Evolutionary conservation across 2,797 vertebrate genomes (phyloP).

Genomic region (Sardinella longiceps): DNA sequence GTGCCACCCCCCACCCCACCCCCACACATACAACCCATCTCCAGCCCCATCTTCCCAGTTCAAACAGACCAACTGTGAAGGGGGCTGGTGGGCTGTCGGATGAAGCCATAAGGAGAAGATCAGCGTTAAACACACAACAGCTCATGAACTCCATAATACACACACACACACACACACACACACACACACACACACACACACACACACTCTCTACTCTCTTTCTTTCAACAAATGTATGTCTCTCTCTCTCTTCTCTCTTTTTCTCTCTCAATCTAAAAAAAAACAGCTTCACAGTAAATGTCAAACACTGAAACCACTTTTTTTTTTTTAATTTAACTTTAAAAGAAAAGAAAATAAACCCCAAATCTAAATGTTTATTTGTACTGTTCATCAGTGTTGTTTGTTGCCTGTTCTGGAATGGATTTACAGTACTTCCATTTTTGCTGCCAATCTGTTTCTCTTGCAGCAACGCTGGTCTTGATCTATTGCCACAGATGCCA

Average conservation of each 20-base stretch:
- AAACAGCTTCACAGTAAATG: conserved; percentile 1
- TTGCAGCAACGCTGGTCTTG: not conserved
- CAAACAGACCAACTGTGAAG: conserved; percentile 36
- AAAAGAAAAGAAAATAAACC: not conserved
- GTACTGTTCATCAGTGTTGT: not conserved
- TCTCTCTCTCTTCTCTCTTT: no score
- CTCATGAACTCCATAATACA: not conserved
- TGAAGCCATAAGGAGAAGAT: conserved; percentile 33
- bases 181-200: no score
- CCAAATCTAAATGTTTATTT: not conserved
- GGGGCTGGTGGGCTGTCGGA: conserved; percentile 27
- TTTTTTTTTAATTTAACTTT: no score
- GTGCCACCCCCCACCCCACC: not conserved
- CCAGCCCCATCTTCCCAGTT: conserved; percentile 3
- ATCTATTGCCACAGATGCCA: conserved; percentile 1
- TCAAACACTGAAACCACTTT: not conserved
- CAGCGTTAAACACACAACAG: conserved; percentile 34
- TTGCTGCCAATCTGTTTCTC: not conserved
- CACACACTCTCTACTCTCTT: no score
- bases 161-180: no score
- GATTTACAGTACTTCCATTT: not conserved
- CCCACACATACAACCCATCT: conserved; percentile 14
- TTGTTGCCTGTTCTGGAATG: not conserved
- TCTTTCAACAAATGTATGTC: no score
- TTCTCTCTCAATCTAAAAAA: no score